Evolutionary conservation across 2,797 vertebrate species (phyloP).

Genomic region (Typhlichthys subterraneus): DNA sequence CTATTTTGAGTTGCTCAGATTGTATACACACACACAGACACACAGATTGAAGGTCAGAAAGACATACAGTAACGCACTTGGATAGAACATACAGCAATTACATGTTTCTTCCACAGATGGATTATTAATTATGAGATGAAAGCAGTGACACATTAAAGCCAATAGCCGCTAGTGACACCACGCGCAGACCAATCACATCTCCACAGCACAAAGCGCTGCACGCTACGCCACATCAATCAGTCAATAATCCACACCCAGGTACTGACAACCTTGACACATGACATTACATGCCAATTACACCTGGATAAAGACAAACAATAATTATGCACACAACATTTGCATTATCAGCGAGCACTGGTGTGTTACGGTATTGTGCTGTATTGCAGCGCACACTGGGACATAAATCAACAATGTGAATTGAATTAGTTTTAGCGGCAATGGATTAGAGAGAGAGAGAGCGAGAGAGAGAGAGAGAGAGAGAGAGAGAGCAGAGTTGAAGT

Average conservation of each 20-base stretch:
- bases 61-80: too few relatives aligned
- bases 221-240: constrained; percentile 25
- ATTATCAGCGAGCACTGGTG: background rate
- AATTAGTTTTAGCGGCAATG: constrained; percentile 29
- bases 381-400: constrained; percentile 2
- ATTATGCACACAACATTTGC: constrained; percentile 22
- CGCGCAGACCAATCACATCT: background rate
- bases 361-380: background rate
- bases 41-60: background rate
- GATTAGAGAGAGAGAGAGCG: constrained; percentile 3
- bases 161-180: too few relatives aligned
- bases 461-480: constrained; percentile 2
- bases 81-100: too few relatives aligned
- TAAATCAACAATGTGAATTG: constrained; percentile 45
- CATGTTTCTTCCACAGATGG: too few relatives aligned
- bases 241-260: constrained; percentile 23
- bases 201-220: background rate
- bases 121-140: too few relatives aligned
- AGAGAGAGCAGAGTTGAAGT: background rate
- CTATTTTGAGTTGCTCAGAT: too few relatives aligned
- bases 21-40: constrained; percentile 14
- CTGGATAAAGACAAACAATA: constrained; percentile 34
- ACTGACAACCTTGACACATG: constrained; percentile 45
- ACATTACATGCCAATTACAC: constrained; percentile 48
- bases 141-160: too few relatives aligned